Conservation (phyloP, 2,113 vertebrate genomes). For the Oncorhynchus nerka region DNA sequence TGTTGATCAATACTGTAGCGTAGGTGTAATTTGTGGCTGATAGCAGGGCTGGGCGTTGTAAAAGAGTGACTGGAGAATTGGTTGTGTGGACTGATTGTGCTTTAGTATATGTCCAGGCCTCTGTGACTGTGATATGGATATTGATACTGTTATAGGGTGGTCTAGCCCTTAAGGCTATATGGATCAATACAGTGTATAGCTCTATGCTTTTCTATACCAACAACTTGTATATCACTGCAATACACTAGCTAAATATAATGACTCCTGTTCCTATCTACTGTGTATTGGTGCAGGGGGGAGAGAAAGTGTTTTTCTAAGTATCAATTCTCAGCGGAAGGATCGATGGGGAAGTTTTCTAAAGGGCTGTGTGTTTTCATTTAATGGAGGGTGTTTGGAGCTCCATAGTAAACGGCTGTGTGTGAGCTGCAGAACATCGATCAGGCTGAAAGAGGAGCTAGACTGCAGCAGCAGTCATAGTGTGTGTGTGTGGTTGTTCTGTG, state of each 20-base stretch:
- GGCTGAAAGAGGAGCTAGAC: not conserved
- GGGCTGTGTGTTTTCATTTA: not conserved
- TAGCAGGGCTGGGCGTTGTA: not conserved
- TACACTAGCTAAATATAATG: constrained; percentile 8
- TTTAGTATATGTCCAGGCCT: not conserved
- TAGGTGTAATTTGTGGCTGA: not conserved
- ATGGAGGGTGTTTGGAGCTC: not conserved
- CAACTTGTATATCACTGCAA: not conserved
- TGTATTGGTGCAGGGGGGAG: not conserved
- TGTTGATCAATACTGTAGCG: not conserved
- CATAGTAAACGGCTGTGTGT: not conserved
- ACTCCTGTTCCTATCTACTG: not conserved
- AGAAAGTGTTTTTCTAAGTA: constrained; percentile 2
- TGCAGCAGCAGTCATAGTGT: not conserved
- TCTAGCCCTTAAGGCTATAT: not conserved
- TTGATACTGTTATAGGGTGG: not conserved
- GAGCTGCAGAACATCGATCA: not conserved
- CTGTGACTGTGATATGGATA: not conserved
- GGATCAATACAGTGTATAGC: constrained; percentile 5
- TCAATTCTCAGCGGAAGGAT: constrained; percentile 5
- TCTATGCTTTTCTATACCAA: not conserved
- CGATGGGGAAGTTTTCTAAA: not conserved
- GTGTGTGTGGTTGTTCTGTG: not conserved
- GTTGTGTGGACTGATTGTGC: too few relatives aligned
- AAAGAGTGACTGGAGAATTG: not conserved